phyloP scores from a whole-genome alignment of 2,888 invertebrate species.

The Ypsolopha sequella region DNA sequence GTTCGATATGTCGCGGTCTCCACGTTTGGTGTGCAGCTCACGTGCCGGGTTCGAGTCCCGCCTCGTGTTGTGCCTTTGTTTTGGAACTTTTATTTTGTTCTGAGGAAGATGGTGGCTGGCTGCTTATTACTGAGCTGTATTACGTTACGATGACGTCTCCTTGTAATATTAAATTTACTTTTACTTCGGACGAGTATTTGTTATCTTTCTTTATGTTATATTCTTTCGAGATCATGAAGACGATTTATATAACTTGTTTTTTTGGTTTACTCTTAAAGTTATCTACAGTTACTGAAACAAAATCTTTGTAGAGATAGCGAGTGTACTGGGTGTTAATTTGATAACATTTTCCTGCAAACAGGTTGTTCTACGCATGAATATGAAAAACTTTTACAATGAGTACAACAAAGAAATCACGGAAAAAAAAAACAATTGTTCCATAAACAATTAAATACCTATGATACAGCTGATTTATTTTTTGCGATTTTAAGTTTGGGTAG shows the following conservation, averaged over 20 bases:
- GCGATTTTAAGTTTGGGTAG: no score
- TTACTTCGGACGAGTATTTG: neutral
- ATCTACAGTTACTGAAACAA: no score
- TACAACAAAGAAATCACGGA: no score
- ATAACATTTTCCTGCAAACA: no score
- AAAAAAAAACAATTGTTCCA: no score
- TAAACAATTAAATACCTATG: no score
- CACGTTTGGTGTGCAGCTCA: constrained; percentile 46
- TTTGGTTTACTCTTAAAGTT: no score
- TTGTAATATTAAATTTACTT: neutral
- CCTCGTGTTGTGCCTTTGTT: constrained; percentile 40
- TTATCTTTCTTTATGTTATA: neutral
- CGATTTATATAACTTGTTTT: neutral
- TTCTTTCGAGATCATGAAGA: neutral
- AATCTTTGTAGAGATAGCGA: no score
- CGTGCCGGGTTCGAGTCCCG: constrained; percentile 46
- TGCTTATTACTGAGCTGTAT: constrained; percentile 44
- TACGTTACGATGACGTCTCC: constrained; percentile 12
- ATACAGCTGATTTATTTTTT: no score
- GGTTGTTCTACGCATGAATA: no score
- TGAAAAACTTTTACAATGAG: no score
- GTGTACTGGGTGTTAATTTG: no score
- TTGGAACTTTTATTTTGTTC: constrained; percentile 47
- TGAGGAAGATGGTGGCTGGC: constrained; percentile 17
- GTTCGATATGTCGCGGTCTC: constrained; percentile 24